Evolutionary conservation across 2,888 invertebrate genomes (phyloP), one percentile per base, ranked within the genome.

Genomic region (Spatulosminthurus flaviceps): DNA sequence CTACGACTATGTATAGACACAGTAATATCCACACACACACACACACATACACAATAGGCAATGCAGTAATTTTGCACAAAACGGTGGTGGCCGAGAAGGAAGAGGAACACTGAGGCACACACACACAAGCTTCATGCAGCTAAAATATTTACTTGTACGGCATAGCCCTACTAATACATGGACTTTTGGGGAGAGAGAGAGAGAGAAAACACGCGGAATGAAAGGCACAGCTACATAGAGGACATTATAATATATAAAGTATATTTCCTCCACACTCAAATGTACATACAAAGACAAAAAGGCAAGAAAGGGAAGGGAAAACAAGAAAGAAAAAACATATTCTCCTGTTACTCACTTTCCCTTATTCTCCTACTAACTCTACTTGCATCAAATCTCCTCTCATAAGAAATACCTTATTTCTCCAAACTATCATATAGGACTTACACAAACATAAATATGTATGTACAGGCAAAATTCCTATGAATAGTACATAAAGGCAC

Each of bases 91-190:
- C 21, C 1, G 42, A 16, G 13, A 13, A 51, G 60, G 61, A n/a
- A n/a, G n/a, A n/a, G n/a, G n/a, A n/a, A n/a, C n/a, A n/a, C n/a
- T n/a, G n/a, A n/a, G n/a, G n/a, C n/a, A n/a, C n/a, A n/a, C n/a
- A n/a, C n/a, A n/a, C 21, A 43, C 21, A 42, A 43, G 21, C 43
- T 34, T 28, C 74, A 73, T 74, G 74, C 61, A 74, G 74, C 74
- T 74, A 74, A 74, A 74, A 74, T 74, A 74, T 74, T 74, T 74
- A 74, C 74, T 74, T 74, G 61, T 74, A 34, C 61, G 34, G n/a
- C 19, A 41, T 34, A 74, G 29, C 0, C 11, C 51, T 42, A 51
- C n/a, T n/a, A n/a, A n/a, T n/a, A 51, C 16, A 51, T 51, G 51
- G 16, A n/a, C 51, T 51, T 34, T 4, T 9, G 16, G 9, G n/a